Conservation (phyloP, 2,113 vertebrate genomes). For the Halichoerus grypus region DNA sequence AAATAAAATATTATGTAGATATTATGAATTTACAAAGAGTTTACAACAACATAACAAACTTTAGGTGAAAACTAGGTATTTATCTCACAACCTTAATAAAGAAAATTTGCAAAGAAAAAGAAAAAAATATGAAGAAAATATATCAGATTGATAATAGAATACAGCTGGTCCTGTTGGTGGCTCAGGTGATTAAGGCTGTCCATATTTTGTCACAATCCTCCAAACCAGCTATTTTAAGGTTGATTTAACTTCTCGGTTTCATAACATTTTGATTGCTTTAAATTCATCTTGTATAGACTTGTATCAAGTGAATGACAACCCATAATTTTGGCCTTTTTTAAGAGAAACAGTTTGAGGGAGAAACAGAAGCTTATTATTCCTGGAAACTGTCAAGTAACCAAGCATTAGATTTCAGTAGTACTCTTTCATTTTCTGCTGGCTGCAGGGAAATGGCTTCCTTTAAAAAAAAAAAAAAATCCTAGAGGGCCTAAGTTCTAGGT, state of each 20-base stretch:
- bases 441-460: slow-evolving; percentile 30
- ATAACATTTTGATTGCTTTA: slow-evolving; percentile 62
- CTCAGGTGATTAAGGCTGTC: neutral
- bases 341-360: neutral
- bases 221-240: slow-evolving; percentile 49
- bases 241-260: slow-evolving; percentile 59
- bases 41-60: slow-evolving; percentile 46
- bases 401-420: slow-evolving; percentile 17
- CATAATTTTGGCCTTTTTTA: slow-evolving; percentile 63
- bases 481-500: neutral
- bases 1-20: slow-evolving; percentile 35
- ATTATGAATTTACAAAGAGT: neutral
- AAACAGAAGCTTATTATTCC: slow-evolving; percentile 49
- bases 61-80: neutral
- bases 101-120: neutral
- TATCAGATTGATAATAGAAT: neutral
- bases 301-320: slow-evolving; percentile 37
- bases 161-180: neutral
- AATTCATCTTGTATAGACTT: slow-evolving; percentile 9
- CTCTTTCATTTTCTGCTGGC: slow-evolving; percentile 26
- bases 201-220: slow-evolving; percentile 40
- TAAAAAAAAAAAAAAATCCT: neutral
- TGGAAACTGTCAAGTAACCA: slow-evolving; percentile 45
- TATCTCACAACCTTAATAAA: neutral
- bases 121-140: slow-evolving; percentile 18